phyloP scores from a whole-genome alignment of 1,140 invertebrate genomes.

The Schlechtendalia chinensis region DNA sequence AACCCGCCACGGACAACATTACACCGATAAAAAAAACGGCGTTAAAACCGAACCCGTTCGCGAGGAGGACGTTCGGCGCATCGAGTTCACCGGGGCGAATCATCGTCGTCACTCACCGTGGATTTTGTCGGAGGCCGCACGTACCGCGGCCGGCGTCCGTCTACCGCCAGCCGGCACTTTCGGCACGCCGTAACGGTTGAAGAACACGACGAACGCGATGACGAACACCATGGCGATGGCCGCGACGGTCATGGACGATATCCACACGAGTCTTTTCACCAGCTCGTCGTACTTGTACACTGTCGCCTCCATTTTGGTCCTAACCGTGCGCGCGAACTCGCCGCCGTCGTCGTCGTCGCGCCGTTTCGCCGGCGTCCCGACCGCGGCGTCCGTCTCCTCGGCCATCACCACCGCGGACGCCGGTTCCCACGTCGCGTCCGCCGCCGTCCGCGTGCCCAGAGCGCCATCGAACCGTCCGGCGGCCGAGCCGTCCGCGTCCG shows the following conservation, averaged over 20 bases:
- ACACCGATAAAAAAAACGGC: too few relatives aligned
- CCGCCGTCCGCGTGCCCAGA: background rate
- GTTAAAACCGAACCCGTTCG: too few relatives aligned
- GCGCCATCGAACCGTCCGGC: background rate
- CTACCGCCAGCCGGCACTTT: background rate
- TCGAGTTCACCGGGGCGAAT: too few relatives aligned
- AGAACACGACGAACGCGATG: conserved; percentile 29
- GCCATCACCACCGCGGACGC: background rate
- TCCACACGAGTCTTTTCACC: conserved; percentile 35
- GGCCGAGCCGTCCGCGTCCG: background rate
- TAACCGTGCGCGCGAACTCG: background rate
- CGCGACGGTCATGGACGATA: conserved; percentile 10
- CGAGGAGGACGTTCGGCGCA: too few relatives aligned
- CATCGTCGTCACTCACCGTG: background rate
- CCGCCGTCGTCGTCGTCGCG: background rate
- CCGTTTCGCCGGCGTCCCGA: background rate
- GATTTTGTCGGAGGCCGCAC: background rate
- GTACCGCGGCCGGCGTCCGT: background rate
- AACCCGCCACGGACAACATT: too few relatives aligned
- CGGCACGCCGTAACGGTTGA: conserved; percentile 5
- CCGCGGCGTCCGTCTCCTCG: background rate
- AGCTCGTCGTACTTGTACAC: conserved; percentile 29
- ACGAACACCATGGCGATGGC: conserved; percentile 31
- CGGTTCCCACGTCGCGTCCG: background rate
- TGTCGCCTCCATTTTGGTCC: background rate